phyloP scores from a whole-genome alignment of 2,888 invertebrate genomes.

The Amiota communis region DNA sequence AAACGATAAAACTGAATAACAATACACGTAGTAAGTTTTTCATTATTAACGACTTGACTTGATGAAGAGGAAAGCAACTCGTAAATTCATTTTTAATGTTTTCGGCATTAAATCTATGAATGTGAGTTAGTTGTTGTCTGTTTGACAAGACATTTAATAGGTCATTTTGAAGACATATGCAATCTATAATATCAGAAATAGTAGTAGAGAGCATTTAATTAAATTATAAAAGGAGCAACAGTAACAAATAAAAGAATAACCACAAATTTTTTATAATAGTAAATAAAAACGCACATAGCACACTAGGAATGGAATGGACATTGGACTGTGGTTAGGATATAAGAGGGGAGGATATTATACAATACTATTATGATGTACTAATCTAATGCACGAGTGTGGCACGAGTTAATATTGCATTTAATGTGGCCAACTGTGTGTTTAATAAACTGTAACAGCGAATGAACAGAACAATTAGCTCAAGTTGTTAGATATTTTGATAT shows the following conservation, averaged over 20 bases:
- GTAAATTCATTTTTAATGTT: slow-evolving; percentile 22
- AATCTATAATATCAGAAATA: slow-evolving; percentile 58
- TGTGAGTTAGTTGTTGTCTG: neutral
- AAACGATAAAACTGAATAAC: slow-evolving; percentile 21
- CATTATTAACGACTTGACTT: slow-evolving; percentile 2
- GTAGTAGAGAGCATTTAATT: slow-evolving; percentile 60
- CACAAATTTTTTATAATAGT: slow-evolving; percentile 43
- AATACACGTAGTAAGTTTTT: neutral
- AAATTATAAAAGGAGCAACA: slow-evolving; percentile 56
- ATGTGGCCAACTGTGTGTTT: slow-evolving; percentile 48
- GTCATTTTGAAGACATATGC: slow-evolving; percentile 14
- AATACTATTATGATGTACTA: too few relatives aligned
- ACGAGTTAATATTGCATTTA: neutral
- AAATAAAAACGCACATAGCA: slow-evolving; percentile 52
- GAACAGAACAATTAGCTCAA: slow-evolving; percentile 15
- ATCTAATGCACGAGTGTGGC: slow-evolving; percentile 1
- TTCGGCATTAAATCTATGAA: neutral
- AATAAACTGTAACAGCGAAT: slow-evolving; percentile 61
- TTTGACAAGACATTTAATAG: neutral
- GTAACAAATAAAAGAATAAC: neutral
- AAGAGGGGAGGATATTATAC: too few relatives aligned
- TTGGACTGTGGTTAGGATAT: slow-evolving; percentile 36
- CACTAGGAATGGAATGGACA: slow-evolving; percentile 36
- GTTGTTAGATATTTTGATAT: slow-evolving; percentile 20
- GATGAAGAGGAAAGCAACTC: slow-evolving; percentile 2